A percentile compares a stretch with the other conserved stretches of the same genome.
phyloP scores from a whole-genome alignment of 2,113 vertebrate species.

The Crotalus helleri region DNA sequence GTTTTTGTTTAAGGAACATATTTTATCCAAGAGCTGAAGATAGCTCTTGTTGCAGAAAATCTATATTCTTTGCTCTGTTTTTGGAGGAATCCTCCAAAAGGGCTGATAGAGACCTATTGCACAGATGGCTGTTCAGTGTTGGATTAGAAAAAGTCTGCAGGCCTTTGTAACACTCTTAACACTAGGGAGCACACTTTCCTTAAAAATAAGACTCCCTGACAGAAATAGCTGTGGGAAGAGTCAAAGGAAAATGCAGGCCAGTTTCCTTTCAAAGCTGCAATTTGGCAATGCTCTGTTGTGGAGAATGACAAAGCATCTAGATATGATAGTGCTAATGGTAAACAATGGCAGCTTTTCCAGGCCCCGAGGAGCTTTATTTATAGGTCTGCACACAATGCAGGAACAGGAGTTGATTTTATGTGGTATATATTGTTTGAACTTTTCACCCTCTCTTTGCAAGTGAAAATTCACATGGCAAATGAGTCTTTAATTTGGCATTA shows the following conservation, averaged over 20 bases:
- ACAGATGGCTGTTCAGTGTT: rapidly evolving
- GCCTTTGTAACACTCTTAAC: slow-evolving; percentile 55
- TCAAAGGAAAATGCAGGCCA: background rate
- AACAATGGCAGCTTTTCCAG: slow-evolving; percentile 69
- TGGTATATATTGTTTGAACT: slow-evolving; percentile 63
- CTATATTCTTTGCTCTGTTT: background rate
- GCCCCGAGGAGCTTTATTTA: slow-evolving; percentile 50
- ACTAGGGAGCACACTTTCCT: slow-evolving; percentile 77
- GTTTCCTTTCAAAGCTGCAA: slow-evolving; percentile 40
- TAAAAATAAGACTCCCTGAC: slow-evolving; percentile 62
- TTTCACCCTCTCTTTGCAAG: slow-evolving; percentile 63
- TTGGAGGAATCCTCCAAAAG: background rate
- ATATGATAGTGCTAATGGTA: slow-evolving; percentile 64
- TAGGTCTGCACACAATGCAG: slow-evolving; percentile 21
- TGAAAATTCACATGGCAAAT: slow-evolving; percentile 54
- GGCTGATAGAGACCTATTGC: background rate
- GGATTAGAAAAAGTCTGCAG: background rate
- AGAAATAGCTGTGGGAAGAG: slow-evolving; percentile 31
- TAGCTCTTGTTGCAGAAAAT: background rate
- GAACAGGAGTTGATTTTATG: slow-evolving; percentile 60
- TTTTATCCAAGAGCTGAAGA: background rate
- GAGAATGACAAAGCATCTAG: slow-evolving; percentile 61
- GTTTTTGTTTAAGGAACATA: background rate
- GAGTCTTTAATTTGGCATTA: slow-evolving; percentile 41
- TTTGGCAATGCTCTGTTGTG: slow-evolving; percentile 48